phyloP scores from a whole-genome alignment of 2,888 invertebrate genomes.

The Brachynemurus nebulosus region DNA sequence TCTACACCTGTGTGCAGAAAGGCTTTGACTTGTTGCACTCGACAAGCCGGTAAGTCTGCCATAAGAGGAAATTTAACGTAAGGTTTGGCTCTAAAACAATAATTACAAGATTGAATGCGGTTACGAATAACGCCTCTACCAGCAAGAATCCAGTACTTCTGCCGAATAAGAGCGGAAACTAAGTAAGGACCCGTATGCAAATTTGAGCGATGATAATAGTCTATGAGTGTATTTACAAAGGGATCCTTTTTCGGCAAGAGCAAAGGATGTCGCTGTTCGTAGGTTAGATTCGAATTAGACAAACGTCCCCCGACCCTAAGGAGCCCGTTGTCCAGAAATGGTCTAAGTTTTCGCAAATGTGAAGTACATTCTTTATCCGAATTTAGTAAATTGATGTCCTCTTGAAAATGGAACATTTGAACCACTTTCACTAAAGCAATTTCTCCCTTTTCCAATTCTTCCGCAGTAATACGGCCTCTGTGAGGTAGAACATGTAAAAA shows the following conservation, averaged over 20 bases:
- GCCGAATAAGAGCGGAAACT: conserved; percentile 13
- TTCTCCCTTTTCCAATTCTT: conserved; percentile 8
- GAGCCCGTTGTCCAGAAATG: conserved; percentile 12
- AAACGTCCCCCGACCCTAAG: conserved; percentile 13
- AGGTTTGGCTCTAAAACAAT: too few species aligned
- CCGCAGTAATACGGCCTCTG: not conserved
- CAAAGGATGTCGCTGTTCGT: conserved; percentile 10
- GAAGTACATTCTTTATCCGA: conserved; percentile 6
- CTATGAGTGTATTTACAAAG: conserved; percentile 13
- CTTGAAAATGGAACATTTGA: conserved; percentile 8
- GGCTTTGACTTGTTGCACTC: too few species aligned
- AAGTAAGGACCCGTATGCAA: conserved; percentile 16
- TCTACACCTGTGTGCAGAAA: not conserved
- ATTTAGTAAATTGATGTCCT: conserved; percentile 8
- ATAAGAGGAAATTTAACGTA: not conserved
- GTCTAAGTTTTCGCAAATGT: conserved; percentile 10
- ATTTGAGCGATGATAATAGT: conserved; percentile 14
- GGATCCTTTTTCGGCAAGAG: conserved; percentile 9
- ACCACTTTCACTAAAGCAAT: conserved; percentile 5
- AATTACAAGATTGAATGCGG: too few species aligned
- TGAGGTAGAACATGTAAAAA: not conserved
- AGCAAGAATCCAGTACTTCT: conserved; percentile 18
- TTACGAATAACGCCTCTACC: too few species aligned
- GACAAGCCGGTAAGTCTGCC: not conserved
- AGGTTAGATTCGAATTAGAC: conserved; percentile 6